Conservation (phyloP, 2,888 invertebrate genomes). For the Byasa hedistus region DNA sequence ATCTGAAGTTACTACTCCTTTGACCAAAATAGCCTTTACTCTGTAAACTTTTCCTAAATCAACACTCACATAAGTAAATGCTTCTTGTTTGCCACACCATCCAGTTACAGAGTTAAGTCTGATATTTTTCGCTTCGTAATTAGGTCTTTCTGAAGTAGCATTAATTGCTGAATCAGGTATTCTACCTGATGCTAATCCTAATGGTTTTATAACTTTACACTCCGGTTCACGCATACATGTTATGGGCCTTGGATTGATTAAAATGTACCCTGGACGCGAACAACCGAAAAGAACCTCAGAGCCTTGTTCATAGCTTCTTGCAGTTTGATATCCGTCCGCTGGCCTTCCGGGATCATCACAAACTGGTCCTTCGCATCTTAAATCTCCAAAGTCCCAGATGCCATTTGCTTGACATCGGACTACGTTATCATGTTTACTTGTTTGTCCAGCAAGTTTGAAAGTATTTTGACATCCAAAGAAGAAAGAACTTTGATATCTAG, state of each 20-base stretch:
- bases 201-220: conserved; percentile 93
- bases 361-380: conserved; percentile 97
- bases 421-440: conserved; percentile 93
- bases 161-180: conserved; percentile 98
- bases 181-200: conserved; percentile 93
- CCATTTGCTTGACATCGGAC: conserved; percentile 95
- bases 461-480: conserved; percentile 98
- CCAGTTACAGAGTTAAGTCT: conserved; percentile 95
- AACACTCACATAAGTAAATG: conserved; percentile 96
- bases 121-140: conserved; percentile 94
- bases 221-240: conserved; percentile 95
- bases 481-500: conserved; percentile 95
- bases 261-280: conserved; percentile 93
- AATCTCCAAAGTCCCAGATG: conserved; percentile 98
- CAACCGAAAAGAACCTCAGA: conserved; percentile 95
- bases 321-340: conserved; percentile 92
- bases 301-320: conserved; percentile 92
- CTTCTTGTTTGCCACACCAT: conserved; percentile 98
- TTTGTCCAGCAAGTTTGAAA: conserved; percentile 95
- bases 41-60: conserved; percentile 96
- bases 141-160: conserved; percentile 95
- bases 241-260: conserved; percentile 94
- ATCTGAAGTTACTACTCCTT: conserved; percentile 96
- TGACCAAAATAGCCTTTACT: conserved; percentile 94
- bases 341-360: conserved; percentile 97